These are phyloP conservation scores for Trachelus troglodyta DNA, from an alignment of 2,888 invertebrate genomes.

Conservation along the genomic window DNA sequence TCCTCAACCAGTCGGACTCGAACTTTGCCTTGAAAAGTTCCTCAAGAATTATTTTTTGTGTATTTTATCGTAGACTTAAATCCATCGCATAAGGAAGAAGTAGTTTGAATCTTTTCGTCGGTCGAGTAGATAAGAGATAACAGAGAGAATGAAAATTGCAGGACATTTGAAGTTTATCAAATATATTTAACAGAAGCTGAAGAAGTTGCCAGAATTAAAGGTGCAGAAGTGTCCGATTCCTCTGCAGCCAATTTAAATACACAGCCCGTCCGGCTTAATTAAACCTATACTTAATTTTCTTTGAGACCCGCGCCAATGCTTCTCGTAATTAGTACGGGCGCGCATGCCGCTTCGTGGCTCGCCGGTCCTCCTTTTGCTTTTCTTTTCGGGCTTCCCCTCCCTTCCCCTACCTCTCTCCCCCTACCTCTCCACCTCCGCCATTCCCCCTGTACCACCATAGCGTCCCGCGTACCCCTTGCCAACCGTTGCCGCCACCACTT, in stretches of 20 bases:
- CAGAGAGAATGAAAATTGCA: no score
- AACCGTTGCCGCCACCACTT: background rate
- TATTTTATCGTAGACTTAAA: no score
- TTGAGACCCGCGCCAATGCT: constrained; percentile 46
- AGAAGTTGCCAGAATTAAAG: no score
- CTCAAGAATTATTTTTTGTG: no score
- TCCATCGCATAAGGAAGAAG: background rate
- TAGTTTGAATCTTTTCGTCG: constrained; percentile 10
- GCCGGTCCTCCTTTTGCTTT: constrained; percentile 40
- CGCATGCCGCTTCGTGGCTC: constrained; percentile 44
- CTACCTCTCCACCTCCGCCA: background rate
- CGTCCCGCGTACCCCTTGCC: constrained; percentile 3
- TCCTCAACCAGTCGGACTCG: no score
- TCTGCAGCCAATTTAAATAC: constrained; percentile 55
- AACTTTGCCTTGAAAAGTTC: no score
- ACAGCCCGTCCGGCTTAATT: constrained; percentile 53
- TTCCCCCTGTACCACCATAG: constrained; percentile 15
- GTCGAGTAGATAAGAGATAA: background rate
- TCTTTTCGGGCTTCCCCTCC: constrained; percentile 35
- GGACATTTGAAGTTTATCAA: no score
- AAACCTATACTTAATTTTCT: constrained; percentile 61
- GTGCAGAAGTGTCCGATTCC: background rate
- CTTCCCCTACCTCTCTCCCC: no score
- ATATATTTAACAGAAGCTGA: no score
- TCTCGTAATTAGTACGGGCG: constrained; percentile 58